A percentile compares a stretch with the other conserved stretches of the same genome.
These are phyloP conservation scores for Harpagoxenus sublaevis DNA, from an alignment of 2,888 invertebrate species.

Conservation along the genomic window DNA sequence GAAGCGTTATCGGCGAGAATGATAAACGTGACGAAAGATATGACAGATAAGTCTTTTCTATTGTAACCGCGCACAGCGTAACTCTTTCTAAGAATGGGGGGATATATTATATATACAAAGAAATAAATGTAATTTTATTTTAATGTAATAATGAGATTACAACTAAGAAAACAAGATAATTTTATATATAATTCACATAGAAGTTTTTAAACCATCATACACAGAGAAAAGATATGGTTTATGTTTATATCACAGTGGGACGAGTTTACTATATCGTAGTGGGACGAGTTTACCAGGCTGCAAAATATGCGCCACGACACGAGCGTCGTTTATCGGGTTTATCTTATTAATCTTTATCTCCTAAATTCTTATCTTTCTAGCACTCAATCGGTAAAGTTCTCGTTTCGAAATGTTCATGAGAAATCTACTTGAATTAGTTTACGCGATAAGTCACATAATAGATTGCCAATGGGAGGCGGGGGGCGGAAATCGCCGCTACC, in stretches of 20 bases:
- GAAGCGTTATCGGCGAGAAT: slow-evolving; percentile 24
- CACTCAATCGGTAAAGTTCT: slow-evolving; percentile 60
- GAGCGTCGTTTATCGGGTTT: slow-evolving; percentile 40
- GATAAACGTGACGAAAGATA: slow-evolving; percentile 59
- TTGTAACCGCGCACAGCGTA: neutral
- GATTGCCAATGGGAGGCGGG: slow-evolving; percentile 9
- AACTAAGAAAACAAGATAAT: neutral
- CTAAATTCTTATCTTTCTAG: slow-evolving; percentile 62
- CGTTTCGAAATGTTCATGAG: slow-evolving; percentile 34
- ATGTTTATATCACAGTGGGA: neutral
- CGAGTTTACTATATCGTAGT: neutral
- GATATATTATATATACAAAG: neutral
- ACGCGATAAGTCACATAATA: slow-evolving; percentile 51
- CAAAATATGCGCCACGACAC: neutral
- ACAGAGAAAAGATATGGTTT: neutral
- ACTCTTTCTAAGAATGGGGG: neutral
- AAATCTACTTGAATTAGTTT: slow-evolving; percentile 67
- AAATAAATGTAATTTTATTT: neutral
- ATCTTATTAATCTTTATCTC: slow-evolving; percentile 43
- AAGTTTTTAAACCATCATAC: neutral
- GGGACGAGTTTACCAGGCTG: neutral
- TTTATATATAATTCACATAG: neutral
- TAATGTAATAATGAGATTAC: neutral
- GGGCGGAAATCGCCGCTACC: slow-evolving; percentile 41
- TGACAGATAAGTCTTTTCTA: slow-evolving; percentile 5